Base-by-base conservation (phyloP, 2,888 invertebrate genomes). In the Osmoderma eremita region DNA sequence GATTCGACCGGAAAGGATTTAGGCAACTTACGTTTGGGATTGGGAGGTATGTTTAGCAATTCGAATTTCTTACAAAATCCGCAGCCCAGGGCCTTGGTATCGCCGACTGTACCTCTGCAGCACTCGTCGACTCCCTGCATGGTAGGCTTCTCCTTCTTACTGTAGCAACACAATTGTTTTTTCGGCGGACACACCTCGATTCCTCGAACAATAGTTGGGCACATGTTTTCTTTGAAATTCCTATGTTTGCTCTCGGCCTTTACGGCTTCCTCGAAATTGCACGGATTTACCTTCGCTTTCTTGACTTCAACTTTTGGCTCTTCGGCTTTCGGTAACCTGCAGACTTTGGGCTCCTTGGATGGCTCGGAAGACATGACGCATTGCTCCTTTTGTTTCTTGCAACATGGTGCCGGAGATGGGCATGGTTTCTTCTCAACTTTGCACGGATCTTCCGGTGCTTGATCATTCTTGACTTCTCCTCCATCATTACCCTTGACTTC, bases 11-110 rank as follows among this genome's bases (percentile, higher is more conserved):
- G 30, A n/a, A 30, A 8, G n/a, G n/a, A n/a, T n/a, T n/a, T n/a
- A n/a, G n/a, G 30, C 6, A 36, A 67, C 63, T 54, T 38, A 67
- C 67, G 22, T 45, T n/a, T 49, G 5, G 50, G 38, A 41, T 45
- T 67, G 2, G 67, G 67, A n/a, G 63, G 63, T 1, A 42, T 45
- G 18, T 63, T 48, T 17, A 67, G 24, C 8, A 64, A 58, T 20
- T 67, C 39, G 12, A 41, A 67, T 22, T 64, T 67, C 41, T 63
- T 63, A 36, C 67, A 67, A 20, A 67, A 13, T 3, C 22, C 24
- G 12, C 67, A 67, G 5, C 64, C 67, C 12, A 50, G 17, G 3
- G 12, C 20, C 13, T 24, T 42, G 12, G 51, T 12, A 12, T 51
- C 17, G 6, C 50, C 20, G 0, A 8, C 24, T 18, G 12, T 8